phyloP scores from a whole-genome alignment of 2,888 invertebrate species.

The Caenorhabditis afra region DNA sequence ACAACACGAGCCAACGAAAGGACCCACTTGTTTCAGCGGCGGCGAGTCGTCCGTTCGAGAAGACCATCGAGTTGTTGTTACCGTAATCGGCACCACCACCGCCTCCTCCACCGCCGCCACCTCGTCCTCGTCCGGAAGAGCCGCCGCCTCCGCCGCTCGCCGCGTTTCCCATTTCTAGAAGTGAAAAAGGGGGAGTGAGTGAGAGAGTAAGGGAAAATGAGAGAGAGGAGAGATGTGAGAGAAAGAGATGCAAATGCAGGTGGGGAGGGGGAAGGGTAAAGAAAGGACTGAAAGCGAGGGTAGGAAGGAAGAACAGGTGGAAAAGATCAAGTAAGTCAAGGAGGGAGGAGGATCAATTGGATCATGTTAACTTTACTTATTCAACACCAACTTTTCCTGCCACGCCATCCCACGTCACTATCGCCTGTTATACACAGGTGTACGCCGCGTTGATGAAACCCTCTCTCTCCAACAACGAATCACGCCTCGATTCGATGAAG shows the following conservation, averaged over 20 bases:
- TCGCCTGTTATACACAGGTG: too few relatives aligned
- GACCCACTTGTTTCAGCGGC: conserved; percentile 60
- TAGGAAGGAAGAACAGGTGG: too few relatives aligned
- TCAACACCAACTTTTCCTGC: too few relatives aligned
- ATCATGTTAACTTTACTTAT: too few relatives aligned
- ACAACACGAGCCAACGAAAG: background rate
- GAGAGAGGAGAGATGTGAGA: background rate
- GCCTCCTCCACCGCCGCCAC: conserved; percentile 50
- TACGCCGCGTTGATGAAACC: too few relatives aligned
- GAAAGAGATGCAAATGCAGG: too few relatives aligned
- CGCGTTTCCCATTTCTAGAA: conserved; percentile 56
- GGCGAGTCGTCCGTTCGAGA: conserved; percentile 56
- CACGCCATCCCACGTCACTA: too few relatives aligned
- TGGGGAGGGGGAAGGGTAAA: conserved; percentile 1
- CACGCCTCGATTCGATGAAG: too few relatives aligned
- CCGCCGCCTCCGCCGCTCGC: conserved; percentile 48
- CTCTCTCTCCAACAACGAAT: too few relatives aligned
- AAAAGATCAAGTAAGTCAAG: too few relatives aligned
- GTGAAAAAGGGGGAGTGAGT: background rate
- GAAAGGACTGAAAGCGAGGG: too few relatives aligned
- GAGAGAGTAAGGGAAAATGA: conserved; percentile 2
- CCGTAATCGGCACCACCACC: conserved; percentile 7
- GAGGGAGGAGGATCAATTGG: too few relatives aligned
- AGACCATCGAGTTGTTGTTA: conserved; percentile 29
- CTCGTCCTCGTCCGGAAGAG: conserved; percentile 20